Conservation (phyloP, 2,888 invertebrate genomes). For the Tetranychus truncatus region DNA sequence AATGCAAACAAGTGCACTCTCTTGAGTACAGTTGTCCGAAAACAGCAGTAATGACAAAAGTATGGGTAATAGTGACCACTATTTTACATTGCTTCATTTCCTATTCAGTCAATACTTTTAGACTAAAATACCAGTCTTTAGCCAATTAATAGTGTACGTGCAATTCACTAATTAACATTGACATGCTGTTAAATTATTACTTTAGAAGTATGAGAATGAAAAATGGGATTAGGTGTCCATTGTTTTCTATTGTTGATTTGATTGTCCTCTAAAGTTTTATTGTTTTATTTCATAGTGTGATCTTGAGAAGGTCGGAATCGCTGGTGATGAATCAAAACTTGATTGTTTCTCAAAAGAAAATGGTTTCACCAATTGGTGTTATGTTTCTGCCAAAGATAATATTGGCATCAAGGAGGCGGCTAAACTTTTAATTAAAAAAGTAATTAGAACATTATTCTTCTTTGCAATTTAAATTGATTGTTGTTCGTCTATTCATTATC, state of each 20-base stretch:
- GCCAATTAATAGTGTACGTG: too few relatives aligned
- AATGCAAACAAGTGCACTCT: too few relatives aligned
- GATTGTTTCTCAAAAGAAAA: conserved; percentile 80
- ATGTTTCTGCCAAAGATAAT: conserved; percentile 89
- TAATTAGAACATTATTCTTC: neutral
- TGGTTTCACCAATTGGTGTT: conserved; percentile 83
- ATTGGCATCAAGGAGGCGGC: conserved; percentile 90
- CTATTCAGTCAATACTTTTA: too few relatives aligned
- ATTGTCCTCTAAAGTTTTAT: neutral
- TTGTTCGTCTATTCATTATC: too few relatives aligned
- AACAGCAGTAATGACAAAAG: too few relatives aligned
- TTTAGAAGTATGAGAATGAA: too few relatives aligned
- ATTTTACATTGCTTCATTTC: too few relatives aligned
- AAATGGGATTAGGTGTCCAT: neutral
- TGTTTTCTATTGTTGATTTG: neutral
- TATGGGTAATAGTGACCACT: too few relatives aligned
- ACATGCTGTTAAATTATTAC: too few relatives aligned
- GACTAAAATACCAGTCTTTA: too few relatives aligned
- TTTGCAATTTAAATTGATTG: neutral
- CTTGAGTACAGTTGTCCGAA: too few relatives aligned
- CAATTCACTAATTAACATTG: too few relatives aligned
- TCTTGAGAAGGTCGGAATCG: neutral
- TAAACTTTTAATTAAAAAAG: conserved; percentile 31
- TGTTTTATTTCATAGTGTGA: neutral
- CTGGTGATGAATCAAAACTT: conserved; percentile 45